Evolutionary conservation across 2,797 vertebrate genomes (phyloP).

Genomic region (Phoxinus dragarum): DNA sequence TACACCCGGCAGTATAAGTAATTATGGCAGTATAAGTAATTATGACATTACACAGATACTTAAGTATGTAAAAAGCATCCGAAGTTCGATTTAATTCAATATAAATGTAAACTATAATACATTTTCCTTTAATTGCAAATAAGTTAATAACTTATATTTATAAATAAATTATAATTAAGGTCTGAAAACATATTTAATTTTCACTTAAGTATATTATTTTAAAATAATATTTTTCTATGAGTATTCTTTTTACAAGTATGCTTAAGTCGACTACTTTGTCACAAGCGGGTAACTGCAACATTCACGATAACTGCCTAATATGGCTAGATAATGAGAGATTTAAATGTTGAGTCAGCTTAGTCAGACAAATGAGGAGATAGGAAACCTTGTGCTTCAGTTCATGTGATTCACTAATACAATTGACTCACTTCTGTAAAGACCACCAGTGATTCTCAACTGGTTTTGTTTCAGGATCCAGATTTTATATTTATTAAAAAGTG

Average conservation of each 20-base stretch:
- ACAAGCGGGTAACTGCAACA: not conserved
- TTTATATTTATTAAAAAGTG: no score
- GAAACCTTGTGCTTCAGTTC: not conserved
- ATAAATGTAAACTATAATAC: no score
- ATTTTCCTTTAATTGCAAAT: no score
- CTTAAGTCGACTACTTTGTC: not conserved
- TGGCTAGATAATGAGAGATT: not conserved
- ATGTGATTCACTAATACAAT: not conserved
- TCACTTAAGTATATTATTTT: no score
- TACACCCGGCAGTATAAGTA: not conserved
- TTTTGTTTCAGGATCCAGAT: not conserved
- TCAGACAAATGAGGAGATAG: not conserved
- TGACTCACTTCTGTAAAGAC: constrained; percentile 7
- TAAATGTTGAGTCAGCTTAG: not conserved
- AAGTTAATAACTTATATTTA: no score
- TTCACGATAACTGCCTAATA: not conserved
- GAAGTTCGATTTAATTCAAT: not conserved
- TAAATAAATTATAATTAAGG: no score
- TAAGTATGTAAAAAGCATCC: not conserved
- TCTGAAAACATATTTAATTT: no score
- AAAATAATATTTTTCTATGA: not conserved
- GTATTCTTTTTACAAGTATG: not conserved
- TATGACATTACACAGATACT: not conserved
- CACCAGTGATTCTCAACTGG: not conserved
- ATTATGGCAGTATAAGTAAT: not conserved